These are phyloP conservation scores for Percina caprodes DNA, from an alignment of 2,113 vertebrate genomes.

Conservation along the genomic window DNA sequence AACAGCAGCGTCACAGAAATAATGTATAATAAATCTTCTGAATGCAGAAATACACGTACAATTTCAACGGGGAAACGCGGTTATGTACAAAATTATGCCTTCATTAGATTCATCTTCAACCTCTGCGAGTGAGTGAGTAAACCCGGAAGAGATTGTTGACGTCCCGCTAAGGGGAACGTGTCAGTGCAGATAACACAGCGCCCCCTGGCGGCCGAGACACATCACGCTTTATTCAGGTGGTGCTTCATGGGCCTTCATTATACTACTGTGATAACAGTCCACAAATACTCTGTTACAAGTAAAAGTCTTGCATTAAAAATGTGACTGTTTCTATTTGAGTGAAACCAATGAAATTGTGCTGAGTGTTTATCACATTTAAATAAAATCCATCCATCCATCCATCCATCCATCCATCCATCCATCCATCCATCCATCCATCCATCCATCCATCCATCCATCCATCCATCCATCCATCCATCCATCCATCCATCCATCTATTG, in stretches of 20 bases:
- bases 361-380: too few species aligned
- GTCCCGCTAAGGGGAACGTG: conserved; percentile 32
- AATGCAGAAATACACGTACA: background rate
- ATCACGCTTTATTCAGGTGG: background rate
- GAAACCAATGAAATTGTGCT: too few species aligned
- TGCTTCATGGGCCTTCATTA: background rate
- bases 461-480: too few species aligned
- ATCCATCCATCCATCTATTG: too few species aligned
- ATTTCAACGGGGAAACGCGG: background rate
- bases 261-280: too few species aligned
- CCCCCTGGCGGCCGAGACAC: conserved; percentile 21
- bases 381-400: too few species aligned
- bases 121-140: conserved; percentile 5
- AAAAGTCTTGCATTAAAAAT: too few species aligned
- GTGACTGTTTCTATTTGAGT: too few species aligned
- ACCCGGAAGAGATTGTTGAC: conserved; percentile 62
- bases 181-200: conserved; percentile 35
- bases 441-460: too few species aligned
- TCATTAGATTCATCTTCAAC: conserved; percentile 56
- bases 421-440: too few species aligned
- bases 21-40: background rate
- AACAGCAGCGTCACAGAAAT: background rate
- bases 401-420: too few species aligned
- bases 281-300: too few species aligned
- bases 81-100: conserved; percentile 16